These are phyloP conservation scores for Belonocnema kinseyi DNA, from an alignment of 1,140 invertebrate genomes.

Conservation along the genomic window DNA sequence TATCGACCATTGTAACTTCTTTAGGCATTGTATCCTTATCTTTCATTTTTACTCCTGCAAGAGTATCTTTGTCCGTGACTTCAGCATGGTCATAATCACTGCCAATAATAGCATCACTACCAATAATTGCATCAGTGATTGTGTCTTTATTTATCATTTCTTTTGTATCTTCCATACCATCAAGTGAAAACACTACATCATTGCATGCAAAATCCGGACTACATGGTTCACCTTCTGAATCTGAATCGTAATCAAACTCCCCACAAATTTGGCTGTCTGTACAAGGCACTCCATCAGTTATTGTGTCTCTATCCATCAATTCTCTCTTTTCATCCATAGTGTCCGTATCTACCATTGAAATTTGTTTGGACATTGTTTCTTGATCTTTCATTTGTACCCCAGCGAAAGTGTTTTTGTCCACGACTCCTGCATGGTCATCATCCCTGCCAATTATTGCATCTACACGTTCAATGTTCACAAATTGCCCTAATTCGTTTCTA, in stretches of 20 bases:
- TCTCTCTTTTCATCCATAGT: neutral
- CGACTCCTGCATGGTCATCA: neutral
- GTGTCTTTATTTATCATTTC: no score
- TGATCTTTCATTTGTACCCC: neutral
- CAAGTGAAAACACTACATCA: neutral
- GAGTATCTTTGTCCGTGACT: neutral
- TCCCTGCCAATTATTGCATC: neutral
- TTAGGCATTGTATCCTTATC: neutral
- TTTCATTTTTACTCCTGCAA: neutral
- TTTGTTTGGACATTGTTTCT: neutral
- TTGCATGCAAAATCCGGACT: neutral
- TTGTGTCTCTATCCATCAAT: neutral
- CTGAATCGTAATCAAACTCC: neutral
- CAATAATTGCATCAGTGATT: no score
- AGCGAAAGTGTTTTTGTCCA: neutral
- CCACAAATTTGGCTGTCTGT: neutral
- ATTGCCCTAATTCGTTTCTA: constrained; percentile 45
- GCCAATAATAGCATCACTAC: neutral
- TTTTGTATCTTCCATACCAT: neutral
- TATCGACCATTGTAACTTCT: neutral
- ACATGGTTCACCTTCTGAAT: neutral
- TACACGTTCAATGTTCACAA: constrained; percentile 27
- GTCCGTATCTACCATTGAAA: neutral
- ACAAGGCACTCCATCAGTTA: neutral
- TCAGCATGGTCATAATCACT: neutral